A percentile compares a stretch with the other conserved stretches of the same genome.
These are phyloP conservation scores for Salminus brasiliensis DNA, from an alignment of 2,113 vertebrate genomes.

Conservation along the genomic window DNA sequence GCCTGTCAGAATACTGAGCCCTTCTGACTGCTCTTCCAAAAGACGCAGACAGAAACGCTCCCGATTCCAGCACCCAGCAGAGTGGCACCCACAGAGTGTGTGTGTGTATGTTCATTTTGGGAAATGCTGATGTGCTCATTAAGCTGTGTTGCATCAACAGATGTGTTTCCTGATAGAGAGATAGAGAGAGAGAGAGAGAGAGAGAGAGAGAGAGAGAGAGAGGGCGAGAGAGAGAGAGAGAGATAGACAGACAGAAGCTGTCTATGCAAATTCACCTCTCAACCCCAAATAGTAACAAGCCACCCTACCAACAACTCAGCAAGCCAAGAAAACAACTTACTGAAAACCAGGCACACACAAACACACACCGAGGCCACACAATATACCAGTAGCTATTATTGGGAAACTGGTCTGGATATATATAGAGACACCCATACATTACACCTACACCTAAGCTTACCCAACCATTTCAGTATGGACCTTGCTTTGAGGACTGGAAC, in stretches of 20 bases:
- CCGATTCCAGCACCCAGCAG: not conserved
- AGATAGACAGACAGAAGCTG: slow-evolving; percentile 56
- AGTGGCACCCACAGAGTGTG: not conserved
- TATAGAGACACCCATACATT: too few relatives aligned
- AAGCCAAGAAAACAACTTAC: slow-evolving; percentile 61
- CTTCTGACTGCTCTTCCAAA: slow-evolving; percentile 3
- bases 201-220: slow-evolving; percentile 52
- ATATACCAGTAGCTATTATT: too few relatives aligned
- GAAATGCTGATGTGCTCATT: slow-evolving; percentile 42
- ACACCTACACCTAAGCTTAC: too few relatives aligned
- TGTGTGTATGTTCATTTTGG: not conserved
- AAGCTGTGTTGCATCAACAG: slow-evolving; percentile 21
- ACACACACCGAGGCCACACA: not conserved
- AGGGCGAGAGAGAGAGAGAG: slow-evolving; percentile 54
- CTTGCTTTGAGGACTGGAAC: too few relatives aligned
- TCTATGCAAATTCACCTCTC: slow-evolving; percentile 58
- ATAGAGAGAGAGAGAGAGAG: slow-evolving; percentile 55
- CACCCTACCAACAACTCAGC: slow-evolving; percentile 51
- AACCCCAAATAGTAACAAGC: slow-evolving; percentile 53
- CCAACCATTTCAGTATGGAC: too few relatives aligned
- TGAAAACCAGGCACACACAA: slow-evolving; percentile 7
- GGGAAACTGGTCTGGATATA: too few relatives aligned
- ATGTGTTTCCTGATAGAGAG: slow-evolving; percentile 17
- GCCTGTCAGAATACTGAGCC: slow-evolving; percentile 2
- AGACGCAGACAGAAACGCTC: slow-evolving; percentile 16